Evolutionary conservation across 2,797 vertebrate genomes (phyloP), one percentile per base, ranked within the genome.

Genomic region (Danio aesculapii): DNA sequence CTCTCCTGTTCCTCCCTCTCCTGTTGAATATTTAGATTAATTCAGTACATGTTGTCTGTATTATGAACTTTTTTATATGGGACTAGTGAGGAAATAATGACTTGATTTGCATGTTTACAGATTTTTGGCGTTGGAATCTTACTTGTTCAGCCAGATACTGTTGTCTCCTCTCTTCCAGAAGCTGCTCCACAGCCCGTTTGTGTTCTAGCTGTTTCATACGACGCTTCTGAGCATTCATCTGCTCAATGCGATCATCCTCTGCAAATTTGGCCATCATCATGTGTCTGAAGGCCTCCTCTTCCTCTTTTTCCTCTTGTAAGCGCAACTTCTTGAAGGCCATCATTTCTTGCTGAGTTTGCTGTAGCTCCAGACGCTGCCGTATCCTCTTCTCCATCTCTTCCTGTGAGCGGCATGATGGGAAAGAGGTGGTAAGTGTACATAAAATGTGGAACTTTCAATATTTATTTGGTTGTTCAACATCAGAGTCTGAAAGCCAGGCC

Each of bases 161-260:
- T 55, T 83, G 91, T 67, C 85, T 93, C 61, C 93, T 93, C 3
- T 96, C 95, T 81, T 96, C 94, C 0, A 97, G 91, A 17, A 98
- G 89, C 71, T 94, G 94, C 87, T 97, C 94, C 85, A 97, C 95
- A 0, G 94, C 96, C 0, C 87, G 92, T 81, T 86, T 94, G 88
- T 99, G 96, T 85, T 99, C 96, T 0, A 96, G 91, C 73, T 97
- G 96, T 87, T 96, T 99, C 95, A 97, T 94, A 66, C 96, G 95
- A 0, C 90, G 92, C 74, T 93, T 97, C 87, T 96, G 96, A 10
- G 92, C 93, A 0, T 97, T 98, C 96, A 98, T 95, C 91, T 97
- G 94, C 82, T 98, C 97, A 2, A 96, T 88, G 11, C 94, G 94
- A 80, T 98, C 97, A 0, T 99, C 96, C 85, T 99, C 97, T 0